These are phyloP conservation scores for Pangasius macronema DNA, from an alignment of 2,797 vertebrate species.

Conservation along the genomic window DNA sequence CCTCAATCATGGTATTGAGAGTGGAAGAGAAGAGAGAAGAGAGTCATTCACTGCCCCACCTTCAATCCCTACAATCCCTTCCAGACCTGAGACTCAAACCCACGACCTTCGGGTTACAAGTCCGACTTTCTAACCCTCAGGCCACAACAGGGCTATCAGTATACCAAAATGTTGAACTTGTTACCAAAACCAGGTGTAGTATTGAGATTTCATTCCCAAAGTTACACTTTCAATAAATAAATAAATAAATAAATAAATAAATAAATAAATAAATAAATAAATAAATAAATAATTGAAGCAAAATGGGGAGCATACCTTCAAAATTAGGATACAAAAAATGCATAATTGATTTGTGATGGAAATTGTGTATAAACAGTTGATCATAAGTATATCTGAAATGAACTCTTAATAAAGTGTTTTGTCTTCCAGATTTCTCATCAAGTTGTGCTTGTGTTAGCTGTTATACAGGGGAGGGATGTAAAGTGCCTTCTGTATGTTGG, in stretches of 20 bases:
- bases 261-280: background rate
- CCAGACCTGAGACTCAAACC: too few relatives aligned
- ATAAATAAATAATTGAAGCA: background rate
- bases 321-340: too few relatives aligned
- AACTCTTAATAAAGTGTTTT: background rate
- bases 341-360: background rate
- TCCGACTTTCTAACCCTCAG: too few relatives aligned
- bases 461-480: background rate
- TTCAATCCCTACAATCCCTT: too few relatives aligned
- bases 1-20: too few relatives aligned
- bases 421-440: background rate
- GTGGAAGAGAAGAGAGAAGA: too few relatives aligned
- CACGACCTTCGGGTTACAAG: too few relatives aligned
- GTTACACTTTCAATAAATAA: background rate
- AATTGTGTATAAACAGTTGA: background rate
- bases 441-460: background rate
- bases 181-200: background rate
- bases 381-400: background rate
- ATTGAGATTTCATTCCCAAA: background rate
- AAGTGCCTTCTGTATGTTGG: background rate
- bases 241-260: fast-evolving
- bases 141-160: background rate
- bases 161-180: background rate
- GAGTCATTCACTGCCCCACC: too few relatives aligned
- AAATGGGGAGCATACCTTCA: too few relatives aligned